A percentile compares a stretch with the other conserved stretches of the same genome.
Evolutionary conservation across 2,888 invertebrate species (phyloP).

Genomic region (Syritta pipiens): DNA sequence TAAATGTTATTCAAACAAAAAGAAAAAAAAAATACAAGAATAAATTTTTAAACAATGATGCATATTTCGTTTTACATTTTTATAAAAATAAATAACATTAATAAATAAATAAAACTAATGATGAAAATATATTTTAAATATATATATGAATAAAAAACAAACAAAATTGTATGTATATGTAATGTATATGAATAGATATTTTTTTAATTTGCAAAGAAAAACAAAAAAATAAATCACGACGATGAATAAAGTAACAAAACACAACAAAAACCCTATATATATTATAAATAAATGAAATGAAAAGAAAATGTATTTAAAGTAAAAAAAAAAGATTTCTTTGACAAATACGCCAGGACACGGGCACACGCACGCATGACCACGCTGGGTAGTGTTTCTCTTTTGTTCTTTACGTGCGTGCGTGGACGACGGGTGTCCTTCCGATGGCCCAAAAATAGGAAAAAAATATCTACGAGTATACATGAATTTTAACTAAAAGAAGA

Average conservation of each 20-base stretch:
- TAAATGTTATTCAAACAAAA: constrained; percentile 3
- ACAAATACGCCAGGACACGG: too few relatives aligned
- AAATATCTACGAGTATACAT: too few relatives aligned
- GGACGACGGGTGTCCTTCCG: too few relatives aligned
- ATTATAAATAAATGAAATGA: too few relatives aligned
- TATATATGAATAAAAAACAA: constrained; percentile 49
- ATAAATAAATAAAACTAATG: constrained; percentile 1
- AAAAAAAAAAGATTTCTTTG: too few relatives aligned
- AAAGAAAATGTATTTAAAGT: too few relatives aligned
- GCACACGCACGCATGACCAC: too few relatives aligned
- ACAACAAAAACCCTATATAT: constrained; percentile 19
- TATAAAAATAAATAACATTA: constrained; percentile 19
- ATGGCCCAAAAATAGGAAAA: too few relatives aligned
- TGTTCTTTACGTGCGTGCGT: too few relatives aligned
- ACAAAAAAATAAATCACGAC: constrained; percentile 21
- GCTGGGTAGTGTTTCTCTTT: too few relatives aligned
- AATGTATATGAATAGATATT: constrained; percentile 63
- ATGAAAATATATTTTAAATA: constrained; percentile 52
- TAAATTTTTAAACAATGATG: background rate
- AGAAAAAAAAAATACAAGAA: background rate
- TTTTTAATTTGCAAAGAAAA: constrained; percentile 56
- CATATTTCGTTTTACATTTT: constrained; percentile 30
- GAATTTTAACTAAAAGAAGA: too few relatives aligned
- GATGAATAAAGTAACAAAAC: constrained; percentile 17
- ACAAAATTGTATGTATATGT: constrained; percentile 43